Evolutionary conservation across 2,797 vertebrate species (phyloP), one percentile per base, ranked within the genome.

Genomic region (Forpus xanthops): DNA sequence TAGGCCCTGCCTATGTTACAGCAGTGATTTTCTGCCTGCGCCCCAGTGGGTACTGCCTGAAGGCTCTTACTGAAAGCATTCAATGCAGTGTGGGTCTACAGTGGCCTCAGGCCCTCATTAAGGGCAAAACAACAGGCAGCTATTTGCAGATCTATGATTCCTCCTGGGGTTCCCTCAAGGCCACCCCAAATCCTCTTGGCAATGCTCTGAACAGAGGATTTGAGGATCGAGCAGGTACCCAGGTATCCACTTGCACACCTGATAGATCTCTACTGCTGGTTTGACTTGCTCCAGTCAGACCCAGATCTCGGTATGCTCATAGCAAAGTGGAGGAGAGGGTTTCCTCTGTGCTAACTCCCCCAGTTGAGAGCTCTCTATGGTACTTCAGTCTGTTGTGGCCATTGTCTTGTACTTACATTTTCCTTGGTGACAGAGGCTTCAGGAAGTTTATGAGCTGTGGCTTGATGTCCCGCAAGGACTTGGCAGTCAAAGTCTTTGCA

Each of bases 371-470:
- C 12, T 76, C 42, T 55, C 47, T 44, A 3, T 20, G 16, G 18
- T 31, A 52, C n/a, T 47, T 24, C 33, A 33, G 1, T 15, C 25
- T 17, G 4, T 7, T 58, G 9, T 39, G 80, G 49, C 23, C 31
- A 5, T 28, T 42, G 23, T 50, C 50, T 78, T 28, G 11, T 87
- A 96, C 98, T 97, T 92, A 98, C 98, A 9, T 37, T 90, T 96
- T 96, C 64, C 89, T 87, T 47, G 90, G 91, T 16, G 60, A 61
- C 27, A 56, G 96, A 85, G 97, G 87, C 79, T 97, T 97, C 35
- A 87, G 31, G 53, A 91, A 91, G 8, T 75, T 89, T 90, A 94
- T 73, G 96, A 98, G 52, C 70, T 87, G 60, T 13, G 94, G 50
- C 33, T 37, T 52, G 53, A 27, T 33, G 30, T 85, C 87, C 2